A percentile compares a stretch with the other conserved stretches of the same genome.
Conservation (phyloP, 2,113 vertebrate genomes). For the Macrotis lagotis region DNA sequence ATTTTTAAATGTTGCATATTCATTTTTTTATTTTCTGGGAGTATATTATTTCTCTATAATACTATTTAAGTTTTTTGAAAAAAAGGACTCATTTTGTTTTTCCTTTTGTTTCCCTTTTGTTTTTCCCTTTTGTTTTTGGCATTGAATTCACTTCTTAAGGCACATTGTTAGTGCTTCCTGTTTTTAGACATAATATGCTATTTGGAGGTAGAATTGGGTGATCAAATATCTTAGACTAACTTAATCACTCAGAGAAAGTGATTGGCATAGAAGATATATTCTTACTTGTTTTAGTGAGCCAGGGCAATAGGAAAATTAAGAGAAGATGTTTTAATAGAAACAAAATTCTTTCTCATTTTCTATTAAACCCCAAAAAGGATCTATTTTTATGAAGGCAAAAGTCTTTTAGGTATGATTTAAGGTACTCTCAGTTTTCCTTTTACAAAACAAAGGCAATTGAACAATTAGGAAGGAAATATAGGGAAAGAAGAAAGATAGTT, state of each 20-base stretch:
- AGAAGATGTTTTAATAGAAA: constrained; percentile 66
- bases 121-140: background rate
- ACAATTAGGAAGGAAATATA: constrained; percentile 25
- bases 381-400: constrained; percentile 66
- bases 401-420: constrained; percentile 56
- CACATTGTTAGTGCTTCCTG: background rate
- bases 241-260: constrained; percentile 6
- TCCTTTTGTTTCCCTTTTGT: background rate
- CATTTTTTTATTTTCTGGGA: background rate
- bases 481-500: constrained; percentile 53
- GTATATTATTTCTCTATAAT: background rate
- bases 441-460: constrained; percentile 17
- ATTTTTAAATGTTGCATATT: background rate
- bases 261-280: background rate
- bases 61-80: background rate
- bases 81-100: background rate
- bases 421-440: constrained; percentile 37
- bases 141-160: background rate
- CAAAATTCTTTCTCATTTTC: constrained; percentile 57
- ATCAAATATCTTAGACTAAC: constrained; percentile 32
- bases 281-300: constrained; percentile 14
- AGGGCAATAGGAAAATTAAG: constrained; percentile 38
- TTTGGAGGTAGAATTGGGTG: background rate
- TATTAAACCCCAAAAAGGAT: constrained; percentile 63
- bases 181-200: background rate